Evolutionary conservation across 2,797 vertebrate genomes (phyloP).

Genomic region (Rhinoraja longicauda): DNA sequence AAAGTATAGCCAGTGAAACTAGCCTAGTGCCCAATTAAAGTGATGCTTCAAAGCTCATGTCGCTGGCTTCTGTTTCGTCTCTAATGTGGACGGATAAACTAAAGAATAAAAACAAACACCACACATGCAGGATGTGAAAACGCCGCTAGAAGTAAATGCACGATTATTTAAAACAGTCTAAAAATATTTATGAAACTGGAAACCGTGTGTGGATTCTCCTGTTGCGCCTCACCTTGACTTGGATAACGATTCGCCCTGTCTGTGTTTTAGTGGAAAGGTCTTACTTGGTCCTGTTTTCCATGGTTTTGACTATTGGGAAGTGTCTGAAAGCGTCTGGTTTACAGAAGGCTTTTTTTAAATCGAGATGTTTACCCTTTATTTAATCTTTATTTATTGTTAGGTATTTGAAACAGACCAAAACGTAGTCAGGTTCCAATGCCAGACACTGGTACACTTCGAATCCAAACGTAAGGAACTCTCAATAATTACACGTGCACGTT

Average conservation of each 20-base stretch:
- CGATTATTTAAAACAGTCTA: not conserved
- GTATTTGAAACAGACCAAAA: not conserved
- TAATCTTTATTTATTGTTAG: not conserved
- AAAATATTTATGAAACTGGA: conserved; percentile 24
- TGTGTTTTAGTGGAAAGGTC: not conserved
- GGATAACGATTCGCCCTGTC: not conserved
- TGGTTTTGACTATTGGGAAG: not conserved
- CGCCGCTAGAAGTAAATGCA: not conserved
- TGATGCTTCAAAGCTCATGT: not conserved
- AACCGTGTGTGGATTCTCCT: not conserved
- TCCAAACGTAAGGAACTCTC: not conserved
- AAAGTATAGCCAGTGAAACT: not conserved
- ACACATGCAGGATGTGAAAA: not conserved
- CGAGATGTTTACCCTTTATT: not conserved
- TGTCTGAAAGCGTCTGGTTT: not conserved
- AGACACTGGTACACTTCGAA: not conserved
- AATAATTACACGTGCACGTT: no score
- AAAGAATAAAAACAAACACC: not conserved
- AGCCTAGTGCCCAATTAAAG: not conserved
- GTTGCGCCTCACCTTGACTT: not conserved
- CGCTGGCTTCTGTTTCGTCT: not conserved
- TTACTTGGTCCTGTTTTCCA: not conserved
- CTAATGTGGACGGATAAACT: not conserved
- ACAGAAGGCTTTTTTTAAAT: not conserved
- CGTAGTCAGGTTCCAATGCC: not conserved